These are phyloP conservation scores for Penaeus monodon DNA, from an alignment of 2,888 invertebrate species.

Conservation along the genomic window DNA sequence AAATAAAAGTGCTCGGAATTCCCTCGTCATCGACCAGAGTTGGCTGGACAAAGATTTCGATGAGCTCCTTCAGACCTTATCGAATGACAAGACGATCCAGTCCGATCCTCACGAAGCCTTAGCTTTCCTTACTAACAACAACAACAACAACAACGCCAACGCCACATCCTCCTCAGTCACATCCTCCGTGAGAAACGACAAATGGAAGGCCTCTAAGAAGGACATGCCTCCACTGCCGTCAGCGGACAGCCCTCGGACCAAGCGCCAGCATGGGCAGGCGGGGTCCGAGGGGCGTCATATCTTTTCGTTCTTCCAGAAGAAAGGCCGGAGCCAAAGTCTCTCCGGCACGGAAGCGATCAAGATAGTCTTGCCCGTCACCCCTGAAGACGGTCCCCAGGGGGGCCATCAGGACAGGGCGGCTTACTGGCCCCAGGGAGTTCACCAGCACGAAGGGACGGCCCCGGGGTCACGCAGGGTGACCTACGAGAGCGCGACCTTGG, in stretches of 20 bases:
- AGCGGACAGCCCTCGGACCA: constrained; percentile 69
- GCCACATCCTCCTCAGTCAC: constrained; percentile 17
- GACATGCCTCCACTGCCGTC: constrained; percentile 71
- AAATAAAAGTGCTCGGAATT: constrained; percentile 40
- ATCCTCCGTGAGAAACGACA: constrained; percentile 39
- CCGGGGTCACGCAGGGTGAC: constrained; percentile 21
- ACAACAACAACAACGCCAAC: constrained; percentile 1
- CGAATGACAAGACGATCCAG: constrained; percentile 33
- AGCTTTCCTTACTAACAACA: constrained; percentile 33
- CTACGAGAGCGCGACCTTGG: constrained; percentile 34
- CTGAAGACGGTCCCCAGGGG: constrained; percentile 73
- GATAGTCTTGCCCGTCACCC: constrained; percentile 73
- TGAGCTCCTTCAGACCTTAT: constrained; percentile 45
- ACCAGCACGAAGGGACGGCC: constrained; percentile 55
- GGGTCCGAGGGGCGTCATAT: constrained; percentile 59
- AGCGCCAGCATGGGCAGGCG: constrained; percentile 36
- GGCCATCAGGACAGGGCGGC: constrained; percentile 63
- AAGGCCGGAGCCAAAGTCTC: constrained; percentile 66
- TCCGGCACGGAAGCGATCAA: constrained; percentile 73
- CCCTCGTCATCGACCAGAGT: constrained; percentile 36
- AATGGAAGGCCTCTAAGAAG: constrained; percentile 54
- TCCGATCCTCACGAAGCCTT: constrained; percentile 39
- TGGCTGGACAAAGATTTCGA: constrained; percentile 56
- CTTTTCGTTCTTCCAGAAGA: constrained; percentile 64
- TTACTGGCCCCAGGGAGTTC: neutral